phyloP scores from a whole-genome alignment of 64 coral and sea anemone species.

The Orbicella faveolata region DNA sequence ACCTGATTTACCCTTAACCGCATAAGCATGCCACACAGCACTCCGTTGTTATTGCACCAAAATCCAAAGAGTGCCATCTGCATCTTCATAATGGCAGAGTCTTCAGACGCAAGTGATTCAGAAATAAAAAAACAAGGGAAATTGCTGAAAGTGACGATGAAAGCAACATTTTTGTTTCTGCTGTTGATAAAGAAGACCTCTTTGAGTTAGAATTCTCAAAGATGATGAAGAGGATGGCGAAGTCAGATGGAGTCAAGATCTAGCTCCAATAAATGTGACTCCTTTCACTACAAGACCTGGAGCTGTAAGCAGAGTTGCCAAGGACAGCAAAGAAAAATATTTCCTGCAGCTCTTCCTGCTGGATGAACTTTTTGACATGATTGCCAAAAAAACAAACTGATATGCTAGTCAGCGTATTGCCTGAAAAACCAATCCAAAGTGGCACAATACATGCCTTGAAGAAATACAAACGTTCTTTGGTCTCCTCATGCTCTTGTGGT shows the following conservation, averaged over 20 bases:
- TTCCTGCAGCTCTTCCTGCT: background rate
- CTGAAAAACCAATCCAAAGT: background rate
- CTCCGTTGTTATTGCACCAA: no score
- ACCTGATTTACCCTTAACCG: no score
- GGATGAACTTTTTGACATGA: background rate
- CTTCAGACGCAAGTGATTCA: no score
- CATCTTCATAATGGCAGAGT: no score
- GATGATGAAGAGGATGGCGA: background rate
- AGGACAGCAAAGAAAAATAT: constrained; percentile 21
- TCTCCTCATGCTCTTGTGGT: background rate
- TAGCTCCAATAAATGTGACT: background rate
- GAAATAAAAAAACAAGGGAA: no score
- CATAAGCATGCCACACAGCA: no score
- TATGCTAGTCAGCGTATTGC: background rate
- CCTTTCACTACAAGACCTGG: constrained; percentile 20
- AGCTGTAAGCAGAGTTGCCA: constrained; percentile 35
- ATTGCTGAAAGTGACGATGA: background rate
- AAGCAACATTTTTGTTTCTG: constrained; percentile 8
- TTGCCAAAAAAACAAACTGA: background rate
- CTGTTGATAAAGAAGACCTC: background rate
- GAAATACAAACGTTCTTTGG: constrained; percentile 41
- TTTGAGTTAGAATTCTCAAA: background rate
- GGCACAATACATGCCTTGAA: constrained; percentile 4
- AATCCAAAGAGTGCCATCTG: no score
- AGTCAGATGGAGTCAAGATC: background rate